Evolutionary conservation across 2,113 vertebrate species (phyloP), one percentile per base, ranked within the genome.

Genomic region (Polypterus bichir): DNA sequence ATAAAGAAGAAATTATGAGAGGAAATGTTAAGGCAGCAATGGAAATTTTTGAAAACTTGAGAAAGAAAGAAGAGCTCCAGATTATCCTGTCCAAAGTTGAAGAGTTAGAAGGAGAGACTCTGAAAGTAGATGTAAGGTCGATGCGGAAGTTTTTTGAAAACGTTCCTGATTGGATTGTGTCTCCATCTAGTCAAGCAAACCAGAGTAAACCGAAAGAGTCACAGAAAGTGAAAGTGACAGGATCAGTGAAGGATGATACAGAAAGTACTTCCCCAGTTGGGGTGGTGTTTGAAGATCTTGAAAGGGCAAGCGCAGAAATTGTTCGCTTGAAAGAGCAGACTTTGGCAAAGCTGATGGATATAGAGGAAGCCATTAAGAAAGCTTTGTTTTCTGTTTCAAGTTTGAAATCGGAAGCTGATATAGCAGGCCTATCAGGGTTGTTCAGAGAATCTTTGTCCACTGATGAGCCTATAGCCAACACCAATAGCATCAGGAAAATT

Each of bases 291-390:
- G 94, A 87, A 65, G 90, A 97, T 68, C 80, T 98, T 51, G 92
- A 92, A 54, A 74, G 85, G 68, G 92, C 92, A 7, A 93, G 92
- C 65, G 78, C 82, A n/a, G 92, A 94, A 70, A 93, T 98, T 11
- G 83, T 86, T 11, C 77, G 75, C 69, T 76, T 98, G 62, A 98
- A 94, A 71, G 91, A 97, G 64, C 93, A 98, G 73, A 98, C 93
- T 0, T 76, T 97, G 57, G 87, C 90, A 48, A 89, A 86, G 70
- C 84, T 98, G 46, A 61, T 89, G 66, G 92, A 93, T 65, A 95
- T 98, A 0, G 92, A 97, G 67, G 88, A 89, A 45, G 79, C 93
- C 4, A 91, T 98, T 58, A 92, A 80, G 68, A 98, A 98, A 73
- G 93, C 88, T 4, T 88, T 98, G 54, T 92, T 75, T 71, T 94